Base-by-base conservation (phyloP, 1,140 invertebrate genomes). In the Bilobella aurantiaca region DNA sequence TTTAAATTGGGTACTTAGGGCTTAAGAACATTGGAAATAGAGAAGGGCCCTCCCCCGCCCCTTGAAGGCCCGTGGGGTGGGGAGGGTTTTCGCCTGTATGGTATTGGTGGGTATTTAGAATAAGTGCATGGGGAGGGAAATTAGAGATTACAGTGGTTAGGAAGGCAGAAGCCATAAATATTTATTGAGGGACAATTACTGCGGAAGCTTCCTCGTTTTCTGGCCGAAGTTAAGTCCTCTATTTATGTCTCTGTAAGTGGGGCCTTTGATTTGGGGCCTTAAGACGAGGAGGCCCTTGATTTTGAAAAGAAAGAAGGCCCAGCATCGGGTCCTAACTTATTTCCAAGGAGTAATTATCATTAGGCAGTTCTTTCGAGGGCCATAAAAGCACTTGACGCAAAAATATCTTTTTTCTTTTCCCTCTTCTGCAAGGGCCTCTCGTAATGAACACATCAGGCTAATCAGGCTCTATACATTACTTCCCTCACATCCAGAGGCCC, bases 161-260 rank as follows among this genome's bases (percentile, higher is more conserved):
- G 37, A 30, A 56, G 47, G 62, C 58, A 56, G 42, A 57, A 23
- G 59, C 67, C 46, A 69, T 72, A 72, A 72, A 72, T 72, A 72
- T 72, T 72, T 72, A 72, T 72, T 72, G 70, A 60, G 67, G 64
- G 70, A 72, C 70, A 69, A 72, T 72, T 72, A 72, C 69, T n/a
- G n/a, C n/a, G n/a, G n/a, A n/a, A n/a, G 67, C 61, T 28, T 64
- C 67, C 60, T 68, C 64, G 60, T 63, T 42, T 34, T 32, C 37
- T 23, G 5, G 5, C n/a, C n/a, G 49, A 23, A 5, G 12, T 14
- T 53, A 3, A 53, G 12, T 53, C 23, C 42, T 49, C 28, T 37
- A 56, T 65, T 69, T 69, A 64, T 63, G 66, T 69, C 64, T 37
- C 53, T 63, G 62, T n/a, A n/a, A n/a, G n/a, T n/a, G n/a, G 46